A percentile compares a stretch with the other conserved stretches of the same genome.
Evolutionary conservation across 1,140 invertebrate species (phyloP).

Genomic region (Bombus polaris): DNA sequence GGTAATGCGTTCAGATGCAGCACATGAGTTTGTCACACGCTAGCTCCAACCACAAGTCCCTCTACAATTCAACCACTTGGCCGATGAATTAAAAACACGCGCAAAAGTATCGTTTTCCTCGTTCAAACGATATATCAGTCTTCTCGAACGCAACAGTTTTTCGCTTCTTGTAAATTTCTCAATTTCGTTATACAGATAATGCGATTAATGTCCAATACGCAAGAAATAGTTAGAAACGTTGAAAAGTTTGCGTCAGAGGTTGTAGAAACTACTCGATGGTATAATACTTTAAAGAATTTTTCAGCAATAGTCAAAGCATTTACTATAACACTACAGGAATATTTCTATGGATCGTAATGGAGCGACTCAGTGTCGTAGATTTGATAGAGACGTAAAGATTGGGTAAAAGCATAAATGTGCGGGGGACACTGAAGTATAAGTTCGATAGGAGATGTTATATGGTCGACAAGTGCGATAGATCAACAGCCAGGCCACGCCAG

Average conservation of each 20-base stretch:
- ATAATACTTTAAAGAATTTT: too few relatives aligned
- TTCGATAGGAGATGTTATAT: neutral
- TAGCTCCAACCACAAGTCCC: neutral
- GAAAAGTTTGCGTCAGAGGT: neutral
- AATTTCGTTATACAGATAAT: neutral
- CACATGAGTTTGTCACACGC: slow-evolving; percentile 4
- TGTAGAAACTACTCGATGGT: too few relatives aligned
- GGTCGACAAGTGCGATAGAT: neutral
- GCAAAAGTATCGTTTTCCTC: neutral
- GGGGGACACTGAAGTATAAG: neutral
- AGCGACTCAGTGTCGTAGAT: neutral
- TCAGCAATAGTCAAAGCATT: too few relatives aligned
- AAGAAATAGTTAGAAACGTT: too few relatives aligned
- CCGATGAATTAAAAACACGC: neutral
- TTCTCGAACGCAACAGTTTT: too few relatives aligned
- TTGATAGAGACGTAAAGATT: neutral
- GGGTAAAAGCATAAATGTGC: neutral
- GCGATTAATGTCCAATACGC: too few relatives aligned
- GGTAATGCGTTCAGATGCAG: slow-evolving; percentile 11
- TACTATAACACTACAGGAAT: neutral
- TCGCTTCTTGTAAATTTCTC: neutral
- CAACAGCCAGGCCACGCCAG: neutral
- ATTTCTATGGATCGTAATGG: neutral
- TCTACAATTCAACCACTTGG: neutral
- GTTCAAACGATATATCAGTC: too few relatives aligned